These are phyloP conservation scores for Elymnias hypermnestra DNA, from an alignment of 1,140 invertebrate species.

Conservation along the genomic window DNA sequence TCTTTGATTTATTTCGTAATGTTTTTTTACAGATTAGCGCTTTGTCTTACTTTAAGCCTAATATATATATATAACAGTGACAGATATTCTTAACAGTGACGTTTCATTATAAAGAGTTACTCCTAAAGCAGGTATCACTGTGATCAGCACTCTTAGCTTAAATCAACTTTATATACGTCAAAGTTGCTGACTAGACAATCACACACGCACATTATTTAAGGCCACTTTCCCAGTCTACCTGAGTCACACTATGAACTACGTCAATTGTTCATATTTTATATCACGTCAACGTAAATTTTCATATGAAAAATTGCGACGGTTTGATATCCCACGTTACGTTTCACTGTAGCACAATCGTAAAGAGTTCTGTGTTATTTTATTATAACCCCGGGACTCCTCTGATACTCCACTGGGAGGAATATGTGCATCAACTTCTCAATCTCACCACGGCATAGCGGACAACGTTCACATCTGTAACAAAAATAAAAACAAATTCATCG, in stretches of 20 bases:
- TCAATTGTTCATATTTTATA: slow-evolving; percentile 8
- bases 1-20: too few species aligned
- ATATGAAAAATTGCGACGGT: slow-evolving; percentile 24
- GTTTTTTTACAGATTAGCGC: too few species aligned
- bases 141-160: not conserved
- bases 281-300: slow-evolving; percentile 19
- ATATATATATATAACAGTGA: too few species aligned
- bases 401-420: slow-evolving; percentile 80
- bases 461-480: slow-evolving; percentile 80
- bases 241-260: slow-evolving; percentile 7
- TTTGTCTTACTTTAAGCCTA: too few species aligned
- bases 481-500: not conserved
- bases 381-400: slow-evolving; percentile 51
- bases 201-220: slow-evolving; percentile 36
- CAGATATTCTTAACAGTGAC: too few species aligned
- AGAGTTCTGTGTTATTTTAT: slow-evolving; percentile 38
- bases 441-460: slow-evolving; percentile 85
- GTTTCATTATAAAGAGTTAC: too few species aligned
- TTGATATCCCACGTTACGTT: slow-evolving; percentile 20
- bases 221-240: slow-evolving; percentile 7
- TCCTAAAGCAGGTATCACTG: too few species aligned
- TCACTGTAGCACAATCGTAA: not conserved
- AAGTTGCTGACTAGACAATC: slow-evolving; percentile 56
- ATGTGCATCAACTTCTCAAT: slow-evolving; percentile 85
- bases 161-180: slow-evolving; percentile 24